Evolutionary conservation across 1,140 invertebrate species (phyloP).

Genomic region (Anagrus nilaparvatae): DNA sequence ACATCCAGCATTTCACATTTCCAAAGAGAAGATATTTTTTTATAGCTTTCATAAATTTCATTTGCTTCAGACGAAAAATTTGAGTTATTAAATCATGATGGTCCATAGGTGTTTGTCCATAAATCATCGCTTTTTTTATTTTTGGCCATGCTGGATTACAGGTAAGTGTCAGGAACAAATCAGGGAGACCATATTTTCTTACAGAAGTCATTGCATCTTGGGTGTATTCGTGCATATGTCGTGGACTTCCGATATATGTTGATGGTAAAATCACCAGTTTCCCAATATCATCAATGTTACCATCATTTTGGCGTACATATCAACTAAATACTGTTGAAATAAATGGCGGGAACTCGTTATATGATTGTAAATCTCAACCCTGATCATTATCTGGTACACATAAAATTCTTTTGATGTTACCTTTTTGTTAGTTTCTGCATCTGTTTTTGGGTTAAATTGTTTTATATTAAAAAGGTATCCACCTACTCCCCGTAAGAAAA

Average conservation of each 20-base stretch:
- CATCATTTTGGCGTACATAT: conserved; percentile 41
- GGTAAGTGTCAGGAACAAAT: too few species aligned
- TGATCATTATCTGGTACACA: conserved; percentile 33
- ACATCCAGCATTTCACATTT: conserved; percentile 28
- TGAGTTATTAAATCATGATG: conserved; percentile 20
- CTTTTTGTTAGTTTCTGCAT: conserved; percentile 23
- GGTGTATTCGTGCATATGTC: conserved; percentile 36
- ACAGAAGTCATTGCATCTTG: conserved; percentile 38
- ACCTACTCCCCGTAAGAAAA: conserved; percentile 38
- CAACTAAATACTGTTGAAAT: conserved; percentile 36
- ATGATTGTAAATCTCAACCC: conserved; percentile 23
- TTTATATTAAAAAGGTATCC: conserved; percentile 30
- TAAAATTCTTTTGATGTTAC: conserved; percentile 30
- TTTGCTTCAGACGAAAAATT: conserved; percentile 1
- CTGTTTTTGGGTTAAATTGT: conserved; percentile 23
- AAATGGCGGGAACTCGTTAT: conserved; percentile 29
- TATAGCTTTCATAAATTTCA: neutral
- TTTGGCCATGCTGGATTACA: conserved; percentile 30
- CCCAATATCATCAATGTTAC: conserved; percentile 8
- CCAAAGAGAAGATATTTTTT: neutral
- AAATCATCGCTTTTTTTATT: conserved; percentile 28
- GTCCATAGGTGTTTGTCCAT: conserved; percentile 27
- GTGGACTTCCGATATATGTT: conserved; percentile 30
- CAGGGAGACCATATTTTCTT: conserved; percentile 30
- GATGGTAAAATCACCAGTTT: conserved; percentile 28